A percentile compares a stretch with the other conserved stretches of the same genome.
These are phyloP conservation scores for Leptosomus discolor DNA, from an alignment of 2,113 vertebrate genomes.

Conservation along the genomic window DNA sequence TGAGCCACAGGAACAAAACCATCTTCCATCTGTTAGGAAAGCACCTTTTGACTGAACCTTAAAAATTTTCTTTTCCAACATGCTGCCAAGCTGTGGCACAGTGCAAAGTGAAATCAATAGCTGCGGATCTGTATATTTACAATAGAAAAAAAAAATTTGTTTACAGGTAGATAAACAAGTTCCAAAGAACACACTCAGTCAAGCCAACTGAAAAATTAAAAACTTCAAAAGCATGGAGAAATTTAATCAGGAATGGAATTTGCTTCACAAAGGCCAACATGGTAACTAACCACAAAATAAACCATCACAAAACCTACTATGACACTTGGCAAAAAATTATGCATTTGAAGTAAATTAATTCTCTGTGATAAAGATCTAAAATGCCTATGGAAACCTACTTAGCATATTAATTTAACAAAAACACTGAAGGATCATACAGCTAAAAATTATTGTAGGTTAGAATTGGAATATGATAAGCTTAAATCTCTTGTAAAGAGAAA, in stretches of 20 bases:
- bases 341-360: not conserved
- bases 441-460: not conserved
- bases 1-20: not conserved
- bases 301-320: not conserved
- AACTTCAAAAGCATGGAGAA: not conserved
- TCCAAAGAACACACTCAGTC: not conserved
- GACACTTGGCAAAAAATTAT: not conserved
- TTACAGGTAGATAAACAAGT: not conserved
- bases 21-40: not conserved
- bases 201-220: not conserved
- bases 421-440: not conserved
- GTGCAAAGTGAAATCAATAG: not conserved
- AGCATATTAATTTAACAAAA: not conserved
- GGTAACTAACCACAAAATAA: not conserved
- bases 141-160: not conserved
- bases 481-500: not conserved
- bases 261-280: not conserved
- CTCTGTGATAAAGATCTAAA: constrained; percentile 19
- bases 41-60: not conserved
- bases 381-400: not conserved
- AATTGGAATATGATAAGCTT: not conserved
- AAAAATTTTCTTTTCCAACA: not conserved
- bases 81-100: not conserved
- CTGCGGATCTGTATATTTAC: not conserved
- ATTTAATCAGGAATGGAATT: not conserved